These are phyloP conservation scores for Amblyjoppa proteus DNA, from an alignment of 2,888 invertebrate species.

Conservation along the genomic window DNA sequence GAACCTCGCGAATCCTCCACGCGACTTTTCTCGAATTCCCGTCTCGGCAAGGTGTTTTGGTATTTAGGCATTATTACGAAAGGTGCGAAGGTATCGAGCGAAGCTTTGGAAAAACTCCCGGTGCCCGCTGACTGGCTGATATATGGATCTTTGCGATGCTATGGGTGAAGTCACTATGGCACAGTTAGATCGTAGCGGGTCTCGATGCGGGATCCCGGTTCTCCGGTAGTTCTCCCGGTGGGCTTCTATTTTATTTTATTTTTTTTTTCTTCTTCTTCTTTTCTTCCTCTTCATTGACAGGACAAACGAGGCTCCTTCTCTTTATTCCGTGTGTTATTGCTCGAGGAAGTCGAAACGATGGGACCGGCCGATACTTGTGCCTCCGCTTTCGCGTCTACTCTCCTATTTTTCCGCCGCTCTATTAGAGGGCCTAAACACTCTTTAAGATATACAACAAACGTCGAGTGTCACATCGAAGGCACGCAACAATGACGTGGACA, in stretches of 20 bases:
- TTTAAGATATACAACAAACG: slow-evolving; percentile 77
- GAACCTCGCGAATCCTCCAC: slow-evolving; percentile 60
- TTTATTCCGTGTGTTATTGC: slow-evolving; percentile 39
- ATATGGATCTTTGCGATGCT: slow-evolving; percentile 76
- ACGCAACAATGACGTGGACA: slow-evolving; percentile 78
- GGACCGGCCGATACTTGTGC: neutral
- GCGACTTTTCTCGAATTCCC: slow-evolving; percentile 60
- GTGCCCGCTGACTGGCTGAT: slow-evolving; percentile 81
- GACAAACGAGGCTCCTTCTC: slow-evolving; percentile 17
- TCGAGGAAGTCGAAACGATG: slow-evolving; percentile 48
- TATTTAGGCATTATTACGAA: slow-evolving; percentile 38
- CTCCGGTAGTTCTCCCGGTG: slow-evolving; percentile 59
- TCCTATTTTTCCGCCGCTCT: slow-evolving; percentile 58
- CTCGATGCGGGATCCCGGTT: slow-evolving; percentile 48
- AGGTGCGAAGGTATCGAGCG: slow-evolving; percentile 58
- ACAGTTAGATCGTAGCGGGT: slow-evolving; percentile 59
- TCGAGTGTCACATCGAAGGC: slow-evolving; percentile 74
- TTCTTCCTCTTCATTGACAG: slow-evolving; percentile 36
- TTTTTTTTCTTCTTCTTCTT: slow-evolving; percentile 17
- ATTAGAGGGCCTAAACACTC: slow-evolving; percentile 80
- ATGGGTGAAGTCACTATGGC: slow-evolving; percentile 37
- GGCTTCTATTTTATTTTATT: slow-evolving; percentile 52
- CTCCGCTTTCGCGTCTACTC: slow-evolving; percentile 16
- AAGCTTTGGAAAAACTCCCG: slow-evolving; percentile 76
- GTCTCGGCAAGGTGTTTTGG: slow-evolving; percentile 30